phyloP scores from a whole-genome alignment of 2,113 vertebrate species.

The Astur gentilis region DNA sequence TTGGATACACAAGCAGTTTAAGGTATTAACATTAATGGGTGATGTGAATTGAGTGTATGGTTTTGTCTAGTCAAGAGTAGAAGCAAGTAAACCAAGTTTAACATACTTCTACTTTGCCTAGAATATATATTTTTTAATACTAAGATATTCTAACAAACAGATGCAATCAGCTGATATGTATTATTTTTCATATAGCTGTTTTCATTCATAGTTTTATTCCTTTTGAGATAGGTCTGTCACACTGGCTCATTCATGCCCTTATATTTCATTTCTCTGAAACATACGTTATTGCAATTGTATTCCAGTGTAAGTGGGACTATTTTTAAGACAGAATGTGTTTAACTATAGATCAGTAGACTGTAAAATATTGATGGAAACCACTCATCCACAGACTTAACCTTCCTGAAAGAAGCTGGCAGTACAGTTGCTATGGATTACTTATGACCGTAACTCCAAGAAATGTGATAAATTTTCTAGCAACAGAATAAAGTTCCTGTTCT shows the following conservation, averaged over 20 bases:
- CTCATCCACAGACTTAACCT: background rate
- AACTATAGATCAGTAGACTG: slow-evolving; percentile 37
- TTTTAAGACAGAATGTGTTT: background rate
- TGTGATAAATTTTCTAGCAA: background rate
- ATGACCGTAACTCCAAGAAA: background rate
- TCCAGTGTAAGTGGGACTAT: background rate
- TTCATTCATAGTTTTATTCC: background rate
- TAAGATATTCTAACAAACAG: background rate
- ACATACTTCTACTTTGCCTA: background rate
- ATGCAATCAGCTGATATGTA: background rate
- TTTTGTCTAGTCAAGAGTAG: background rate
- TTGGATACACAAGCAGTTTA: background rate
- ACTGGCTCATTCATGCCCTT: background rate
- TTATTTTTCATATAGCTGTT: background rate
- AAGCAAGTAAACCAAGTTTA: background rate
- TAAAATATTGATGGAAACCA: slow-evolving; percentile 61
- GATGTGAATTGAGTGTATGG: background rate
- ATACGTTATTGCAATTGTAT: background rate
- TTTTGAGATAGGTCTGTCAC: background rate
- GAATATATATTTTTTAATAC: background rate
- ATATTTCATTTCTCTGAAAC: background rate
- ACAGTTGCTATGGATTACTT: background rate
- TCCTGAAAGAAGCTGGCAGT: background rate
- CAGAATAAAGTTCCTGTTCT: background rate
- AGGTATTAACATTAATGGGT: background rate